Evolutionary conservation across 2,888 invertebrate species (phyloP).

Genomic region (Scaptomyza parva): DNA sequence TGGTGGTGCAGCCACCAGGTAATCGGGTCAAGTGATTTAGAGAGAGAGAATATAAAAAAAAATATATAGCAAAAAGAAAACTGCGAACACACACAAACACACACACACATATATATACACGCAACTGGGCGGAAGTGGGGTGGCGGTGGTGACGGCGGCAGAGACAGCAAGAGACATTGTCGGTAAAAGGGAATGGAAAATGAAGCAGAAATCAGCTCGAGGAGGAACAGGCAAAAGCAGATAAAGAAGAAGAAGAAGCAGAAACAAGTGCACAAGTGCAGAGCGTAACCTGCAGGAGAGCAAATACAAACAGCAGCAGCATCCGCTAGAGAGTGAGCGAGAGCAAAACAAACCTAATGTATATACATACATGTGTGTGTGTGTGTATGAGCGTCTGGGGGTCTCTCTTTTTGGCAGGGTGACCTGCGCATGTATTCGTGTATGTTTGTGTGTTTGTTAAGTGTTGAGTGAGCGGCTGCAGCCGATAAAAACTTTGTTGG

Average conservation of each 20-base stretch:
- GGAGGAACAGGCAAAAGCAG: conserved; percentile 5
- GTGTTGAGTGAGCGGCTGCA: conserved; percentile 19
- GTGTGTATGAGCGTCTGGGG: conserved; percentile 39
- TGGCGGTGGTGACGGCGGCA: conserved; percentile 26
- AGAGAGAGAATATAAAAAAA: conserved; percentile 1
- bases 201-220: conserved; percentile 16
- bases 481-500: conserved; percentile 42
- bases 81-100: conserved; percentile 14
- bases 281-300: conserved; percentile 69
- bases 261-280: conserved; percentile 61
- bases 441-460: conserved; percentile 18
- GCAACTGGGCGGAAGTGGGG: conserved; percentile 48
- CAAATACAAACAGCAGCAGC: conserved; percentile 48
- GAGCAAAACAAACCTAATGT: conserved; percentile 22
- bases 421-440: conserved; percentile 23
- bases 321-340: conserved; percentile 46
- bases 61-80: conserved; percentile 49
- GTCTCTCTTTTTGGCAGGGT: conserved; percentile 50
- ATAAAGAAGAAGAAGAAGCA: conserved; percentile 11
- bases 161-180: conserved; percentile 25
- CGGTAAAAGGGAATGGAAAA: conserved; percentile 55
- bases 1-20: conserved; percentile 70
- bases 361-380: too few species aligned
- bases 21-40: conserved; percentile 81
- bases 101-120: not conserved